Evolutionary conservation across 2,797 vertebrate species (phyloP).

Genomic region (Sciaenops ocellatus): DNA sequence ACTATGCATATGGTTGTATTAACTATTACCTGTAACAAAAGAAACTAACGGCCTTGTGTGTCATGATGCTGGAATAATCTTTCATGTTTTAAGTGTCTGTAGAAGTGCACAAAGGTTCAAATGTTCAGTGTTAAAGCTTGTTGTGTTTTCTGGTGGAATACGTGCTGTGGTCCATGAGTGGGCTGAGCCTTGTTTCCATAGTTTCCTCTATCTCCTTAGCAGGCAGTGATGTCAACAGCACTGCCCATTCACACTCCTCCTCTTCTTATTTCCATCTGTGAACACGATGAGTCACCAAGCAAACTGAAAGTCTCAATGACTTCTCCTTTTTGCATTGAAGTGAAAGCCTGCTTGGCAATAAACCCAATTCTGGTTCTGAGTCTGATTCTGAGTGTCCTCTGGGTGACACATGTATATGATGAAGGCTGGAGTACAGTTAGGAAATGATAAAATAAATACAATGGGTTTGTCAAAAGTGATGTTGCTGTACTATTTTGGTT

Average conservation of each 20-base stretch:
- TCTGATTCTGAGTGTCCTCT: constrained; percentile 5
- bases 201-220: constrained; percentile 55
- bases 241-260: constrained; percentile 37
- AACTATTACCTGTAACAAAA: too few relatives aligned
- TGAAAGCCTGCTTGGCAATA: too few relatives aligned
- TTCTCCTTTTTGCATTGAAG: background rate
- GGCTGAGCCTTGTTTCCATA: constrained; percentile 73
- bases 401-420: background rate
- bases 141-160: constrained; percentile 2
- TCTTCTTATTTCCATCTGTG: constrained; percentile 24
- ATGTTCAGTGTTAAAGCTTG: background rate
- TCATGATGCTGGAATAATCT: background rate
- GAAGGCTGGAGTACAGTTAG: too few relatives aligned
- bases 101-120: too few relatives aligned
- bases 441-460: background rate
- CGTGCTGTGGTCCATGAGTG: constrained; percentile 36
- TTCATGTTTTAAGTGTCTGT: background rate
- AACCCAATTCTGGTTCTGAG: too few relatives aligned
- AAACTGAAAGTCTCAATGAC: constrained; percentile 5
- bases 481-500: background rate
- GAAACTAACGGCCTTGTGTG: background rate
- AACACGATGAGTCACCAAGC: constrained; percentile 71
- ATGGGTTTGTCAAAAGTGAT: background rate
- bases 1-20: background rate
- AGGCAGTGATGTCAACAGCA: constrained; percentile 58